Percentiles rank a stretch among this genome's conserved stretches.
These are phyloP conservation scores for Villa cingulata DNA, from an alignment of 2,888 invertebrate genomes.

Conservation along the genomic window DNA sequence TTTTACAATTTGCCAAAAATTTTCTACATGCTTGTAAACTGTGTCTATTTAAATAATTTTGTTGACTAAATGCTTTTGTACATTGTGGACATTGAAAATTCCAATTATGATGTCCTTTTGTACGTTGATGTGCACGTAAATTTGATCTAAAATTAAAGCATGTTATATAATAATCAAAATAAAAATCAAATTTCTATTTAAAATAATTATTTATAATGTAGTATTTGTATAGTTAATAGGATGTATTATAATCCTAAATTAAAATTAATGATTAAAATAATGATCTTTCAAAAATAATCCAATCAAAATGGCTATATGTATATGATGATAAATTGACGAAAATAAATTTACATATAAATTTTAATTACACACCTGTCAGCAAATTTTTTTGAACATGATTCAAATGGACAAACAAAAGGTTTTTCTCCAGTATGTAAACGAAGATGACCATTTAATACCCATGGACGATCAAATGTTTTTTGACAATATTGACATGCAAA, in stretches of 20 bases:
- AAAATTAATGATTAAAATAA: no score
- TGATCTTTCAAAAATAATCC: no score
- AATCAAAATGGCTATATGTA: no score
- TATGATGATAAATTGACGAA: no score
- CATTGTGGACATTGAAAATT: slow-evolving; percentile 51
- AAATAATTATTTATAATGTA: no score
- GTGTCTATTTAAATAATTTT: slow-evolving; percentile 51
- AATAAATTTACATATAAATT: no score
- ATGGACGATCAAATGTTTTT: slow-evolving; percentile 53
- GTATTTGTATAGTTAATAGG: no score
- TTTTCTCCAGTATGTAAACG: slow-evolving; percentile 56
- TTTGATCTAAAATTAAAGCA: slow-evolving; percentile 45
- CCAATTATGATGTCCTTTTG: slow-evolving; percentile 56
- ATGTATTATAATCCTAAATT: no score
- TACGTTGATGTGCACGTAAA: slow-evolving; percentile 56
- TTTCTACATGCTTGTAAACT: slow-evolving; percentile 51
- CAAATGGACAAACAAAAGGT: slow-evolving; percentile 50
- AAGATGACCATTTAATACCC: slow-evolving; percentile 55
- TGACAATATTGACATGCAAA: slow-evolving; percentile 37
- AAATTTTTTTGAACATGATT: slow-evolving; percentile 47
- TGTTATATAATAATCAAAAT: neutral
- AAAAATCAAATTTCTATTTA: neutral
- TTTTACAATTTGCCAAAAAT: slow-evolving; percentile 26
- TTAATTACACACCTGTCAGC: slow-evolving; percentile 46
- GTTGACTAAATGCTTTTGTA: slow-evolving; percentile 55